Percentiles rank a stretch among this genome's conserved stretches.
These are phyloP conservation scores for Labrus mixtus DNA, from an alignment of 2,113 vertebrate species.

Conservation along the genomic window DNA sequence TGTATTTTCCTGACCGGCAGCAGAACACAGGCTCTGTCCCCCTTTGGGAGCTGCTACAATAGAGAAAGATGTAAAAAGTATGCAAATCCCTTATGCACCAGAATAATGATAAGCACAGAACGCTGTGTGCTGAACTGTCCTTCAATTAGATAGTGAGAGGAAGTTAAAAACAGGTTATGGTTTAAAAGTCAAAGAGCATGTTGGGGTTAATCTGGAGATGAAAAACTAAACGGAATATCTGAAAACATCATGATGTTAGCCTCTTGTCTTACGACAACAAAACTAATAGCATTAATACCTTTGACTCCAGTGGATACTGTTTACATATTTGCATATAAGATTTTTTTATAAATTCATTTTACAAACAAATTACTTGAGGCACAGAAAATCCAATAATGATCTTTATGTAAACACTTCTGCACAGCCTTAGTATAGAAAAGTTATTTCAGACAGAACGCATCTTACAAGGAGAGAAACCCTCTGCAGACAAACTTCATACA, in stretches of 20 bases:
- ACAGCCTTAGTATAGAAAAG: constrained; percentile 22
- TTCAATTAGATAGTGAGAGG: constrained; percentile 54
- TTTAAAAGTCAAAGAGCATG: constrained; percentile 30
- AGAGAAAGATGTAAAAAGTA: constrained; percentile 69
- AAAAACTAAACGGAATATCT: no score
- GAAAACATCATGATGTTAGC: no score
- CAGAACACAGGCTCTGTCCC: constrained; percentile 71
- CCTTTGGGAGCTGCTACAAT: constrained; percentile 68
- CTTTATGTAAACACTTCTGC: constrained; percentile 17
- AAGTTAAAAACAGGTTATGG: constrained; percentile 49
- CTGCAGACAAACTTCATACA: constrained; percentile 38
- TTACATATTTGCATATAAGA: not conserved
- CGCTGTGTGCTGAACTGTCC: constrained; percentile 46
- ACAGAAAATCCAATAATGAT: constrained; percentile 29
- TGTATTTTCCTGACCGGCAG: constrained; percentile 74
- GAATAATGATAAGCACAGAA: constrained; percentile 61
- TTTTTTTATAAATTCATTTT: constrained; percentile 14
- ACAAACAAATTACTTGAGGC: not conserved
- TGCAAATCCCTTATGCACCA: constrained; percentile 65
- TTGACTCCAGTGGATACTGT: constrained; percentile 1
- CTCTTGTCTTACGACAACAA: not conserved
- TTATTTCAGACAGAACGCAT: constrained; percentile 23
- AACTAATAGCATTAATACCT: not conserved
- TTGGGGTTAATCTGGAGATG: constrained; percentile 13
- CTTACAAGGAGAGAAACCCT: constrained; percentile 36